Evolutionary conservation across 2,888 invertebrate species (phyloP).

Genomic region (Thecophora atra): DNA sequence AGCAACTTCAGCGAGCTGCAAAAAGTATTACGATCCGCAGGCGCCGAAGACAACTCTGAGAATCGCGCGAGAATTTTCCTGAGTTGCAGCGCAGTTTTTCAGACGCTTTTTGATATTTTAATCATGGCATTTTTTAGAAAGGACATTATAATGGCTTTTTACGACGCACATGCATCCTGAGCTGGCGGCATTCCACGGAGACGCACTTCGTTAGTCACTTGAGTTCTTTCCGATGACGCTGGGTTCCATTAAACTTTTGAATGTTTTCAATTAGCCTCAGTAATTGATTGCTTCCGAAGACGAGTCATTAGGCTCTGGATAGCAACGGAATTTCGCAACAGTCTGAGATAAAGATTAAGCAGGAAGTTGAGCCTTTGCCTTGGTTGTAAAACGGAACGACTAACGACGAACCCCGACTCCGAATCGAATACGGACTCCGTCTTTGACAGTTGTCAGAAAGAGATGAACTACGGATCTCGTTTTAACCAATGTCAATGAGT

Average conservation of each 20-base stretch:
- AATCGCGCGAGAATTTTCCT: not conserved
- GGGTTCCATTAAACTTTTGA: not conserved
- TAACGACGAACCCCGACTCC: no score
- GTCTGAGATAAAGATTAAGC: not conserved
- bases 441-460: no score
- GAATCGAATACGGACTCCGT: no score
- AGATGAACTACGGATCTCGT: no score
- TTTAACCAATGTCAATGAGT: no score
- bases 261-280: not conserved
- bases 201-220: not conserved
- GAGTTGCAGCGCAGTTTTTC: not conserved
- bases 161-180: no score
- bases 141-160: no score
- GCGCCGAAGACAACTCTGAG: not conserved
- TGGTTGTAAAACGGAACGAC: no score
- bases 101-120: slow-evolving; percentile 10
- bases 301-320: not conserved
- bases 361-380: no score
- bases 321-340: not conserved
- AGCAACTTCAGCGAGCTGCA: not conserved
- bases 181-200: not conserved
- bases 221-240: not conserved
- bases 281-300: not conserved
- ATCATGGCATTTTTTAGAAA: not conserved
- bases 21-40: not conserved